Evolutionary conservation across 2,888 invertebrate genomes (phyloP), one percentile per base, ranked within the genome.

Genomic region (Arctia plantaginis): DNA sequence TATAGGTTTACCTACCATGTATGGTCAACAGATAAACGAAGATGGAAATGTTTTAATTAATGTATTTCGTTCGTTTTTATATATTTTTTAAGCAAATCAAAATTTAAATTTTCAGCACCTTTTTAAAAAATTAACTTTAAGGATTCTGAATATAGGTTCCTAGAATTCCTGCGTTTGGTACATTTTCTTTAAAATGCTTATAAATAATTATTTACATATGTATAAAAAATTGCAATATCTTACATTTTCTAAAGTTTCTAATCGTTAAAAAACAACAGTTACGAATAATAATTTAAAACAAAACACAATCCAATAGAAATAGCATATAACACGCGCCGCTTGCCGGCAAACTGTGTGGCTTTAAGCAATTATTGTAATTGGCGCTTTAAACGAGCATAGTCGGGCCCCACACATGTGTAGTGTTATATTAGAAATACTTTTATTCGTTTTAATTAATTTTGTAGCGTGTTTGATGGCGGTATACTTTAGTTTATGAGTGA

Each of bases 361-460:
- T 82, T 74, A 33, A 71, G 75, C 81, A 80, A 84, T 84, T 83
- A 84, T 78, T 66, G 78, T 83, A 85, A 84, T 85, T 82, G 81
- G 44, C 77, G 73, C 77, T 85, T 85, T 77, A 80, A 80, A 78
- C 74, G 75, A 71, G 73, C 75, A 69, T 74, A 76, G 76, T 69
- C 70, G 67, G 66, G 47, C 69, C 47, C 67, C 69, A 72, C 78
- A 76, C 71, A 78, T 82, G 69, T 66, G 72, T 55, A 66, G 27
- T 69, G 66, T 75, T 71, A 82, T 85, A 79, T 82, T 84, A 82
- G 79, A 81, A 83, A 73, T 77, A 83, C 81, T 85, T 77, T 75
- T 81, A 78, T 84, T 85, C 82, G 78, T 83, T 80, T 79, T 82
- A 85, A 86, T 86, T 81, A 85, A 68, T 80, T 82, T 85, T 82